These are phyloP conservation scores for Hydra vulgaris DNA, from an alignment of 30 jellyfish, hydroid and myxozoan species.

Conservation along the genomic window DNA sequence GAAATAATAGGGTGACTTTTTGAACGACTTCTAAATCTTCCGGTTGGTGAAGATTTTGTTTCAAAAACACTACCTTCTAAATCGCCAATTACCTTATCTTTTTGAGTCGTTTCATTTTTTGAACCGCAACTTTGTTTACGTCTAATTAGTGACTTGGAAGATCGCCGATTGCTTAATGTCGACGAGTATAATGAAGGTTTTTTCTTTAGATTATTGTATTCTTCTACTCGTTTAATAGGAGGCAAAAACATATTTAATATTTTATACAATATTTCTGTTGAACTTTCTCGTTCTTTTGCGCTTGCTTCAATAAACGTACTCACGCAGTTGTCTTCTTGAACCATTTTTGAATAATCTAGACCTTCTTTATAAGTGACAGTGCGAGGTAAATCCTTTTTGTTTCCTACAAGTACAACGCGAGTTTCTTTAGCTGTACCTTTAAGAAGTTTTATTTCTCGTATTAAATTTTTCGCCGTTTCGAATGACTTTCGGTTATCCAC, in stretches of 20 bases:
- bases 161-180: slow-evolving; percentile 8
- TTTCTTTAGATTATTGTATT: background rate
- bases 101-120: background rate
- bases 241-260: slow-evolving; percentile 67
- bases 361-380: slow-evolving; percentile 52
- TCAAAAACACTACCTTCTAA: background rate
- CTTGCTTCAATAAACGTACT: slow-evolving; percentile 70
- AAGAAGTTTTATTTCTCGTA: slow-evolving; percentile 50
- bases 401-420: slow-evolving; percentile 69
- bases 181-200: background rate
- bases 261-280: slow-evolving; percentile 50
- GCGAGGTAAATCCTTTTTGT: slow-evolving; percentile 59
- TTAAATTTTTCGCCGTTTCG: slow-evolving; percentile 50
- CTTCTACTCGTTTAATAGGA: slow-evolving; percentile 26
- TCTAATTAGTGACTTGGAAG: slow-evolving; percentile 17
- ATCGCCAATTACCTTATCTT: background rate
- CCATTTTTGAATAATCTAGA: slow-evolving; percentile 35
- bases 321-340: slow-evolving; percentile 48
- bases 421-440: slow-evolving; percentile 44
- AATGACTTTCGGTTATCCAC: slow-evolving; percentile 65
- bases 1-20: background rate
- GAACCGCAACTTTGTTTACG: background rate
- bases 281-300: slow-evolving; percentile 60
- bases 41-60: slow-evolving; percentile 8
- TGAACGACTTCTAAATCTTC: slow-evolving; percentile 9